These are phyloP conservation scores for Ostrea edulis DNA, from an alignment of 1,140 invertebrate species.

Conservation along the genomic window DNA sequence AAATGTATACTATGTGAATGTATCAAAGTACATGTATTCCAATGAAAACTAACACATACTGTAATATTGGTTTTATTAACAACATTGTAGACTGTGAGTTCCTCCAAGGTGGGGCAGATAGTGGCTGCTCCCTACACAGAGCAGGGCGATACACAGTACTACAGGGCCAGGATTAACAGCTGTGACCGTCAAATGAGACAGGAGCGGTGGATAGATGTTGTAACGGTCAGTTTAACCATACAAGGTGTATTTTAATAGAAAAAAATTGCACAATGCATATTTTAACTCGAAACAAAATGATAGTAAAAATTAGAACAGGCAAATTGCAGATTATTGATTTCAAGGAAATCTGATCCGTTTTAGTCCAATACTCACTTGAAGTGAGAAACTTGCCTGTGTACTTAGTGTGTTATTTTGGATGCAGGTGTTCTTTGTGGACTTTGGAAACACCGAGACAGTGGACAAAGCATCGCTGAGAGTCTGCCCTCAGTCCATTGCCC, in stretches of 20 bases:
- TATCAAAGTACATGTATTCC: too few species aligned
- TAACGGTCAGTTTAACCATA: constrained; percentile 2
- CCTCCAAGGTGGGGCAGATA: constrained; percentile 57
- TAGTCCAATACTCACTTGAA: not conserved
- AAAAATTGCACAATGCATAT: not conserved
- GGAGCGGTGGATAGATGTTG: constrained; percentile 42
- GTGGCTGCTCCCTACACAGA: constrained; percentile 74
- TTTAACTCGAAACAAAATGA: not conserved
- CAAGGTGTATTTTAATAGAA: not conserved
- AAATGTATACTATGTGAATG: too few species aligned
- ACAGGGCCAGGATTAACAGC: constrained; percentile 70
- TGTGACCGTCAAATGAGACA: constrained; percentile 42
- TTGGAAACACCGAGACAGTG: constrained; percentile 83
- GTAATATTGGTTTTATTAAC: not conserved
- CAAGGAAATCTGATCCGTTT: not conserved
- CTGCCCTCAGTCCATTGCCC: constrained; percentile 59
- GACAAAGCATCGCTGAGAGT: constrained; percentile 61
- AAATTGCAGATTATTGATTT: not conserved
- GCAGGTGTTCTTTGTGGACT: constrained; percentile 88
- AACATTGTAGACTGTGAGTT: not conserved
- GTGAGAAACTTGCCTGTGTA: too few species aligned
- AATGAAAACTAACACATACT: too few species aligned
- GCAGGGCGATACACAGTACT: constrained; percentile 63
- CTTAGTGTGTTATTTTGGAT: constrained; percentile 37
- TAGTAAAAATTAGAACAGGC: not conserved